Percentiles rank a stretch among this genome's conserved stretches.
Evolutionary conservation across 1,140 invertebrate species (phyloP).

Genomic region (Ceratina australensis): DNA sequence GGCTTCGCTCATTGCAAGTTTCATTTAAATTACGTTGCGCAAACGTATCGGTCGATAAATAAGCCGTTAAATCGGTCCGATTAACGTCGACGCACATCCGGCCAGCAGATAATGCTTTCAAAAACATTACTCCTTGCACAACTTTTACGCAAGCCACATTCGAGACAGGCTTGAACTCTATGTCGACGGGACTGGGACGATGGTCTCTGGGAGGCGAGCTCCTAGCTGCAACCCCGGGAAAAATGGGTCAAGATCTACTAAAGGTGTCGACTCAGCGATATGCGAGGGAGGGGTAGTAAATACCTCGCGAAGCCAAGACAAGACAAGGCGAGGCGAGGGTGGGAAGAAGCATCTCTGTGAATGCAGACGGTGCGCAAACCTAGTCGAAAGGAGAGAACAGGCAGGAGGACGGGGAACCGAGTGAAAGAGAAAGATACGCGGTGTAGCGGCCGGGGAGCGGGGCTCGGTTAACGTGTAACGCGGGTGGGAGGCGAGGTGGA

Average conservation of each 20-base stretch:
- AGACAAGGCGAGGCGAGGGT: conserved; percentile 17
- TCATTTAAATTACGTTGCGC: too few species aligned
- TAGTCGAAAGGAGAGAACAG: conserved; percentile 2
- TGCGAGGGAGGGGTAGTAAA: conserved; percentile 31
- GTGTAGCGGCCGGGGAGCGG: conserved; percentile 39
- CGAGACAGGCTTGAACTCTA: too few species aligned
- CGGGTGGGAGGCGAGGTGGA: conserved; percentile 35
- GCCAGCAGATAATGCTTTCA: too few species aligned
- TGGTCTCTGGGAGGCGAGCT: too few species aligned
- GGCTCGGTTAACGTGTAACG: conserved; percentile 21
- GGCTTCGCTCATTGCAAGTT: too few species aligned
- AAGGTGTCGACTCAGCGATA: conserved; percentile 25
- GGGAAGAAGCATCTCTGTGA: conserved; percentile 17
- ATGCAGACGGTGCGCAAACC: background rate
- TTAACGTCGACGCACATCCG: too few species aligned
- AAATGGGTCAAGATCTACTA: conserved; percentile 59
- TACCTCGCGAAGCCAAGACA: conserved; percentile 3
- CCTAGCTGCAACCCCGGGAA: conserved; percentile 7
- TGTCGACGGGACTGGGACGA: too few species aligned
- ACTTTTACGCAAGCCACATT: too few species aligned
- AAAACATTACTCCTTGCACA: too few species aligned
- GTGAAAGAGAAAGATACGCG: conserved; percentile 43
- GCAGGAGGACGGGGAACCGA: conserved; percentile 18
- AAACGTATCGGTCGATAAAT: too few species aligned
- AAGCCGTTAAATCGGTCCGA: too few species aligned